Evolutionary conservation across 2,113 vertebrate genomes (phyloP).

Genomic region (Saccopteryx leptura): DNA sequence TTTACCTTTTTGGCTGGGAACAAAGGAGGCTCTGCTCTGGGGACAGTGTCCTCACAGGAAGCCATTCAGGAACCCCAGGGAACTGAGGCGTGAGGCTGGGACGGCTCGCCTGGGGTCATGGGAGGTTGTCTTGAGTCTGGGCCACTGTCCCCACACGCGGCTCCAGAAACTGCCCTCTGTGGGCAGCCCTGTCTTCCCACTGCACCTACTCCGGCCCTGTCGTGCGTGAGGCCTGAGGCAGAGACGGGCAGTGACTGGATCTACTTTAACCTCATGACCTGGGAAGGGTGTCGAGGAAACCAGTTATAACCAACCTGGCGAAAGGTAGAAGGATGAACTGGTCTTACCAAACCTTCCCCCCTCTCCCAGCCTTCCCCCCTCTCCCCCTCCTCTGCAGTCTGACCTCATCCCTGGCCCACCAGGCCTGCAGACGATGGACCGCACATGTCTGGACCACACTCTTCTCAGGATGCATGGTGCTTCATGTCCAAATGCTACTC

Average conservation of each 20-base stretch:
- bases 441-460: fast-evolving
- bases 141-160: neutral
- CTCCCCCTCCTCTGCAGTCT: neutral
- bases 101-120: too few species aligned
- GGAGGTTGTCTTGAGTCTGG: neutral
- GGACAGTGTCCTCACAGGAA: too few species aligned
- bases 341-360: neutral
- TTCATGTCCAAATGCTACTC: fast-evolving
- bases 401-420: neutral
- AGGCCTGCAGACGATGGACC: neutral
- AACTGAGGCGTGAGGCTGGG: too few species aligned
- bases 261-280: neutral
- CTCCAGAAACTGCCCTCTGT: neutral
- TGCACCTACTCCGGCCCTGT: neutral
- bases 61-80: too few species aligned
- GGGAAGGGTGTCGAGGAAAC: neutral
- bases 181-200: neutral
- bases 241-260: neutral
- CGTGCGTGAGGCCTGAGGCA: neutral
- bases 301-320: neutral
- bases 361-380: neutral
- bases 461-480: fast-evolving
- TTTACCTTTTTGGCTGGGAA: too few species aligned
- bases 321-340: neutral
- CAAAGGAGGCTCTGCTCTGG: too few species aligned